A percentile compares a stretch with the other conserved stretches of the same genome.
phyloP scores from a whole-genome alignment of 2,113 vertebrate genomes.

The Scytalopus superciliaris region DNA sequence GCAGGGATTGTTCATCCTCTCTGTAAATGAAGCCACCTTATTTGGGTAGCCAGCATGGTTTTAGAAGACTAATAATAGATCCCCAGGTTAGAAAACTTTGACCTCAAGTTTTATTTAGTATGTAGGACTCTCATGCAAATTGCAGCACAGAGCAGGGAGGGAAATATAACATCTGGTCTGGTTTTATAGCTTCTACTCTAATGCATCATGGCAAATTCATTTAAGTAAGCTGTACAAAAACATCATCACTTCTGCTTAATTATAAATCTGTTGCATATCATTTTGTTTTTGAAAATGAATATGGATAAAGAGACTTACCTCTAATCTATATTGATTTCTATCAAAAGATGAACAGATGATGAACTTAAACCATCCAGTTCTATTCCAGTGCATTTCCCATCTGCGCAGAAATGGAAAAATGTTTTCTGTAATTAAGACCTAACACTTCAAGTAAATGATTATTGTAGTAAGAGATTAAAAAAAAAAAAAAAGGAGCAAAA shows the following conservation, averaged over 20 bases:
- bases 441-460: constrained; percentile 18
- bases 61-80: not conserved
- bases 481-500: not conserved
- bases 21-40: not conserved
- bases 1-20: not conserved
- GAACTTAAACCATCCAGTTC: constrained; percentile 26
- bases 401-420: constrained; percentile 26
- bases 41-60: not conserved
- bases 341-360: constrained; percentile 53
- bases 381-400: constrained; percentile 32
- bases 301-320: constrained; percentile 51
- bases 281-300: constrained; percentile 41
- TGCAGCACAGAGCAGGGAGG: not conserved
- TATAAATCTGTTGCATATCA: constrained; percentile 51
- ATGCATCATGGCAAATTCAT: constrained; percentile 22
- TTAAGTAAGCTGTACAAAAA: constrained; percentile 46
- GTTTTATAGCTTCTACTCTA: constrained; percentile 17
- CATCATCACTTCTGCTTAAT: constrained; percentile 51
- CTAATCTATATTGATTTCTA: constrained; percentile 57
- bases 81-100: not conserved
- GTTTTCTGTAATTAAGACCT: constrained; percentile 41
- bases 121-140: not conserved
- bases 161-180: constrained; percentile 15
- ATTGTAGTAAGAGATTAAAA: not conserved
- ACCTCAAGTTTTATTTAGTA: not conserved